Evolutionary conservation across 2,888 invertebrate genomes (phyloP).

Genomic region (Crematogaster levior): DNA sequence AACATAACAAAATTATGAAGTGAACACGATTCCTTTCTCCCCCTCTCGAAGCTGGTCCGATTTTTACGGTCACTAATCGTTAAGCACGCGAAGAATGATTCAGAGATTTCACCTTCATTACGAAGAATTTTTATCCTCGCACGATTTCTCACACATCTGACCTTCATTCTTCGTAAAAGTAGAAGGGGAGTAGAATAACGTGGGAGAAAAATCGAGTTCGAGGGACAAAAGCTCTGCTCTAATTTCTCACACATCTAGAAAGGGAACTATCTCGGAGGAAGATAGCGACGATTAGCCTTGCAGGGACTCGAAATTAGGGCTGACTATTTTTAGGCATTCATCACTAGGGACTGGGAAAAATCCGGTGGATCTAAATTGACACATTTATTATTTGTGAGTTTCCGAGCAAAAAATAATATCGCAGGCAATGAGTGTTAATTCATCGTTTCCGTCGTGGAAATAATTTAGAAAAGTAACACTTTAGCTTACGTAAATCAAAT

Average conservation of each 20-base stretch:
- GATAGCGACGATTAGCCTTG: slow-evolving; percentile 47
- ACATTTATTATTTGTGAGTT: slow-evolving; percentile 2
- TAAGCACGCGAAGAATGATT: slow-evolving; percentile 9
- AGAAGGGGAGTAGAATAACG: slow-evolving; percentile 22
- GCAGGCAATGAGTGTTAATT: not conserved
- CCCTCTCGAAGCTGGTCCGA: not conserved
- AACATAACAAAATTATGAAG: slow-evolving; percentile 7
- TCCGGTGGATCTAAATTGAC: slow-evolving; percentile 10
- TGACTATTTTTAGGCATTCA: slow-evolving; percentile 58
- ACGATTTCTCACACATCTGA: not conserved
- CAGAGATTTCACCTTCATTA: slow-evolving; percentile 3
- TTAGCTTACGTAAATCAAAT: not conserved
- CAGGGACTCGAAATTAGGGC: slow-evolving; percentile 56
- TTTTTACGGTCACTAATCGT: not conserved
- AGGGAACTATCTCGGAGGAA: slow-evolving; percentile 35
- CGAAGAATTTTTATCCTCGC: slow-evolving; percentile 8
- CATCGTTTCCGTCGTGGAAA: not conserved
- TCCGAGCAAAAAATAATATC: not conserved
- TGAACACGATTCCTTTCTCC: not conserved
- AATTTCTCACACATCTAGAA: slow-evolving; percentile 53
- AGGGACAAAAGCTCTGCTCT: slow-evolving; percentile 41
- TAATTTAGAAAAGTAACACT: not conserved
- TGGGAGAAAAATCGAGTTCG: slow-evolving; percentile 43
- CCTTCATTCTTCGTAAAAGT: not conserved
- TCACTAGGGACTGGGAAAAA: slow-evolving; percentile 6